Evolutionary conservation across 2,888 invertebrate genomes (phyloP), one percentile per base, ranked within the genome.

Genomic region (Dicyrtomina minuta): DNA sequence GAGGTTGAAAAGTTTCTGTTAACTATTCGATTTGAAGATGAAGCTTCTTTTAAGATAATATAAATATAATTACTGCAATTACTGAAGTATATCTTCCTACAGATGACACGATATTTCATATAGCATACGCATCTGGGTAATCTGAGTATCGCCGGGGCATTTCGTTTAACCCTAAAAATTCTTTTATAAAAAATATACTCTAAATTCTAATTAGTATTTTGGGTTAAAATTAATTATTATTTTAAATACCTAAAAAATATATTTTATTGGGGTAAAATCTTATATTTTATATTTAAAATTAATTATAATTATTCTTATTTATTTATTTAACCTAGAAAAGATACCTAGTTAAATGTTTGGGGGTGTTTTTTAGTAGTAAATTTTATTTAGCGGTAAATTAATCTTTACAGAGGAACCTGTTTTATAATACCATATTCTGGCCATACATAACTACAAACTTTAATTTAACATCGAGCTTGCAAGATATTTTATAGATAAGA

Each of bases 71-170:
- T 78, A 87, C 83, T 73, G 85, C 84, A 79, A 87, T 78, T 74
- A 87, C 79, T 1, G 88, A 88, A 79, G 88, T 86, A 78, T 86
- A 82, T 39, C 87, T 87, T n/a, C 89, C 89, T 80, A 88, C 83
- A 6, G 88, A 87, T 27, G 88, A 89, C 71, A 89, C 79, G 75
- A 87, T 80, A 85, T 90, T 90, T 88, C 89, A 89, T 67, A 84
- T 80, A 74, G 85, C 83, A 79, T 86, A 89, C 24, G 84, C 83
- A 82, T 89, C 88, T 0, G 89, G 88, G 66, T 89, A 90, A 81
- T 90, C 88, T 2, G 89, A 87, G 64, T 90, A 90, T 72, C 90
- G 90, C 68, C 90, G 90, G 58, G 90, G 90, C 83, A 90, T 90
- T 0, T 88, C 88, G 33, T 84, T 84, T 83, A 89, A 80, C 64